These are phyloP conservation scores for Andrena dorsata DNA, from an alignment of 2,888 invertebrate species.

Conservation along the genomic window DNA sequence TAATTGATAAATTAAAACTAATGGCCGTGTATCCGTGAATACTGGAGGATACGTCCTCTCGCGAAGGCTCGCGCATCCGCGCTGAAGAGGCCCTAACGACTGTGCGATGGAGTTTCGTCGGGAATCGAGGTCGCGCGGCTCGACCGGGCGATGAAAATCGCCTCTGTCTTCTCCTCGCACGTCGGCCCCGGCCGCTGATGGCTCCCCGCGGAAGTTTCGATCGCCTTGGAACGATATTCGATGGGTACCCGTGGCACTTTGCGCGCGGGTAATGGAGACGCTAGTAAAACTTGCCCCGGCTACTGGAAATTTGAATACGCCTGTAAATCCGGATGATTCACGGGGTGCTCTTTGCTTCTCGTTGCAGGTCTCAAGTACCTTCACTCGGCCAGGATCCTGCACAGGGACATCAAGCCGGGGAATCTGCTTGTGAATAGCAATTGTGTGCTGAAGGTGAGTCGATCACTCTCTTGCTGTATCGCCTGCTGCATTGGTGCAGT, in stretches of 20 bases:
- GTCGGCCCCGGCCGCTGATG: slow-evolving; percentile 2
- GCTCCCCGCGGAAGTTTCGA: slow-evolving; percentile 16
- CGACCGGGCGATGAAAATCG: slow-evolving; percentile 20
- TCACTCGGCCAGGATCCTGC: slow-evolving; percentile 98
- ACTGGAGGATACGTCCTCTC: neutral
- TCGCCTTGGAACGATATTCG: slow-evolving; percentile 4
- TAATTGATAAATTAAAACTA: slow-evolving; percentile 13
- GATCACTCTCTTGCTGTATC: slow-evolving; percentile 32
- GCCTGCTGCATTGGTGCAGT: too few relatives aligned
- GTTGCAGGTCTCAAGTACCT: slow-evolving; percentile 97
- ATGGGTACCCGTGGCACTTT: too few relatives aligned
- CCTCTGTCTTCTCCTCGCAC: neutral
- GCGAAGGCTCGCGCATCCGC: slow-evolving; percentile 40
- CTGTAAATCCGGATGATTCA: neutral
- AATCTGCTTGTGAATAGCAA: slow-evolving; percentile 99
- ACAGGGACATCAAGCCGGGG: slow-evolving; percentile 99
- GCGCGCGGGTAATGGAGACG: too few relatives aligned
- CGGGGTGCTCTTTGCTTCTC: slow-evolving; percentile 7
- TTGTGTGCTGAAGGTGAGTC: slow-evolving; percentile 95
- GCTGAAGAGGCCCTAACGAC: slow-evolving; percentile 54
- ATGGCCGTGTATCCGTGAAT: neutral
- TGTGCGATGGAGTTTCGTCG: slow-evolving; percentile 36
- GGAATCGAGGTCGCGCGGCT: slow-evolving; percentile 39
- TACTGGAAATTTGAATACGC: slow-evolving; percentile 9
- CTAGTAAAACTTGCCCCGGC: too few relatives aligned